A percentile compares a stretch with the other conserved stretches of the same genome.
Evolutionary conservation across 2,113 vertebrate genomes (phyloP).

Genomic region (Oreochromis spilurus): DNA sequence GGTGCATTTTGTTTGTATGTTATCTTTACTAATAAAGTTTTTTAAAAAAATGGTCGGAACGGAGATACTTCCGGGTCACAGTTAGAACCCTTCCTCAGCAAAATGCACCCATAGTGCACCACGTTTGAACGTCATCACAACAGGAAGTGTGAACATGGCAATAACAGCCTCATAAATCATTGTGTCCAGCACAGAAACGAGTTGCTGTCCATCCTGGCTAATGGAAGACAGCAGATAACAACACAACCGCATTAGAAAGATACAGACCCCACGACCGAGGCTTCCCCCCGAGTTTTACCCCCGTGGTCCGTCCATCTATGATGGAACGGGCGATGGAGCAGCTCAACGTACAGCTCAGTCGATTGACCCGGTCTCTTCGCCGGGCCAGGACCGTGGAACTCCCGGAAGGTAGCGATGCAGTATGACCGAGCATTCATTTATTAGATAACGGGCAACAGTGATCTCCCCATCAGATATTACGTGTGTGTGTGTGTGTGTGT

Average conservation of each 20-base stretch:
- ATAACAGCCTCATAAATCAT: neutral
- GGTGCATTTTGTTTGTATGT: no score
- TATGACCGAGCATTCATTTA: neutral
- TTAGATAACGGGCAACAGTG: no score
- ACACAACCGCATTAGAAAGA: neutral
- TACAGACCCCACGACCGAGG: neutral
- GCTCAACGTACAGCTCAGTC: conserved; percentile 82
- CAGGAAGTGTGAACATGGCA: conserved; percentile 59
- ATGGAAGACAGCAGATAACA: conserved; percentile 44
- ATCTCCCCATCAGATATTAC: neutral
- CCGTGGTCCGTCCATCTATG: conserved; percentile 66
- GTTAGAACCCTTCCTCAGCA: neutral
- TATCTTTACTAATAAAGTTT: no score
- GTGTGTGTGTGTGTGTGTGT: neutral
- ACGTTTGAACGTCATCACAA: conserved; percentile 49
- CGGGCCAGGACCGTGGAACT: conserved; percentile 95
- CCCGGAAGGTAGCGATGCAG: conserved; percentile 79
- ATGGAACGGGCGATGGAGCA: conserved; percentile 99
- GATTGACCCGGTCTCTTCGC: conserved; percentile 91
- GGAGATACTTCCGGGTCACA: neutral
- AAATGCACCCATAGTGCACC: conserved; percentile 58
- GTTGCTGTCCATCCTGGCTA: neutral
- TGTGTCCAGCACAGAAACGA: neutral
- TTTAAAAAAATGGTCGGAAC: neutral
- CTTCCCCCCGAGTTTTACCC: neutral